Evolutionary conservation across 2,888 invertebrate genomes (phyloP).

Genomic region (Pristionchus maxplancki): DNA sequence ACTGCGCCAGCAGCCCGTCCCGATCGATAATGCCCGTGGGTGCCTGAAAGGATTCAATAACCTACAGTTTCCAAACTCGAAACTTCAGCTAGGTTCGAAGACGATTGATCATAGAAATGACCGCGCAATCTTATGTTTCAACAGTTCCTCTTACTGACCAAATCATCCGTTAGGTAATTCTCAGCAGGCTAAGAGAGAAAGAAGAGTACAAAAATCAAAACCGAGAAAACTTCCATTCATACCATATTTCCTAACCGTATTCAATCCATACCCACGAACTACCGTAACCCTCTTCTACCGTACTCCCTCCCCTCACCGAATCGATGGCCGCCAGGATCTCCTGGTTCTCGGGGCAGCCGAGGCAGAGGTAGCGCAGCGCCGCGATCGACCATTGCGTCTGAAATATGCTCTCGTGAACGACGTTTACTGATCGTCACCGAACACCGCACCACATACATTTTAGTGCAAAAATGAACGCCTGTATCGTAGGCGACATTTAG

Average conservation of each 20-base stretch:
- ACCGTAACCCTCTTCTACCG: neutral
- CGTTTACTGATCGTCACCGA: neutral
- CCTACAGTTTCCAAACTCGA: neutral
- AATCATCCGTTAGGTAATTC: too few relatives aligned
- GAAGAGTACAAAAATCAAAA: too few relatives aligned
- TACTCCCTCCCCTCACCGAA: conserved; percentile 60
- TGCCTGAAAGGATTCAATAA: conserved; percentile 52
- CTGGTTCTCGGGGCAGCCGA: conserved; percentile 67
- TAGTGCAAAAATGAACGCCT: neutral
- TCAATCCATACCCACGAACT: neutral
- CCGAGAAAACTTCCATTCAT: too few relatives aligned
- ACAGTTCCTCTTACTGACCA: too few relatives aligned
- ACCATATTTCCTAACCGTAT: too few relatives aligned
- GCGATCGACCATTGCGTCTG: conserved; percentile 68
- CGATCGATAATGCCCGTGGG: conserved; percentile 63
- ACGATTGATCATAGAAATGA: too few relatives aligned
- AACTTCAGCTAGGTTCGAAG: too few relatives aligned
- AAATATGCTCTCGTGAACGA: conserved; percentile 40
- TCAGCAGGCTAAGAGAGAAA: too few relatives aligned
- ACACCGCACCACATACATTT: neutral
- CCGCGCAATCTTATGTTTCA: too few relatives aligned
- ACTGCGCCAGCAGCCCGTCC: conserved; percentile 58
- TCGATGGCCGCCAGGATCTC: conserved; percentile 62
- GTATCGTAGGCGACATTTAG: neutral
- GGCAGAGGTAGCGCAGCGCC: conserved; percentile 64